Conservation (phyloP, 2,797 vertebrate genomes). For the Myiotriccus ornatus region DNA sequence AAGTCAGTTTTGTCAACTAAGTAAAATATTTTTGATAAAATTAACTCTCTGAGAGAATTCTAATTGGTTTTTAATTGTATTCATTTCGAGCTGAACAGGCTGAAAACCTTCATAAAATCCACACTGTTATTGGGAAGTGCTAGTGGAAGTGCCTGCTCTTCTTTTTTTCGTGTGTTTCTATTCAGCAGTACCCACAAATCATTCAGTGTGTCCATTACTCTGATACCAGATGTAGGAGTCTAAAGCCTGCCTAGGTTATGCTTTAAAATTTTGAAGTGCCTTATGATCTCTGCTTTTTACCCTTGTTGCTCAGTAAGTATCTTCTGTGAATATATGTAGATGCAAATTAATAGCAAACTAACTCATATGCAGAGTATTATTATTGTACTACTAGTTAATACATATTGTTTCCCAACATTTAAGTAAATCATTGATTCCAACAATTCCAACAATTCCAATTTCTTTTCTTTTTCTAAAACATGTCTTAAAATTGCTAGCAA, state of each 20-base stretch:
- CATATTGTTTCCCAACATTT: background rate
- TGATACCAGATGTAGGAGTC: background rate
- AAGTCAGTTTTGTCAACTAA: background rate
- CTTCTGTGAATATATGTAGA: background rate
- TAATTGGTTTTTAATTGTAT: background rate
- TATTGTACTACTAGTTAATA: background rate
- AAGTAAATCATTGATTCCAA: background rate
- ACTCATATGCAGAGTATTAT: background rate
- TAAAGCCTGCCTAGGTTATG: background rate
- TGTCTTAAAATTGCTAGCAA: background rate
- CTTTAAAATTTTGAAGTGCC: background rate
- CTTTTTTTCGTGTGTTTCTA: background rate
- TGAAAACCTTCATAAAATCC: background rate
- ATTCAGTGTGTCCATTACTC: fast-evolving
- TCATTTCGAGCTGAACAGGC: background rate
- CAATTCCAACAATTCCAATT: background rate
- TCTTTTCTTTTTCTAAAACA: background rate
- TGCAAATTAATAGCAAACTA: background rate
- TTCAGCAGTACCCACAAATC: background rate
- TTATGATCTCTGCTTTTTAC: background rate
- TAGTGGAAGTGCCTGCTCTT: background rate
- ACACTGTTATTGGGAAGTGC: background rate
- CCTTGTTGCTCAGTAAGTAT: background rate
- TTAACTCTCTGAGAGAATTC: background rate
- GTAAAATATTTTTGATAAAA: background rate